Base-by-base conservation (phyloP, 2,113 vertebrate species). In the Pseudolaguvia tuberculata region DNA sequence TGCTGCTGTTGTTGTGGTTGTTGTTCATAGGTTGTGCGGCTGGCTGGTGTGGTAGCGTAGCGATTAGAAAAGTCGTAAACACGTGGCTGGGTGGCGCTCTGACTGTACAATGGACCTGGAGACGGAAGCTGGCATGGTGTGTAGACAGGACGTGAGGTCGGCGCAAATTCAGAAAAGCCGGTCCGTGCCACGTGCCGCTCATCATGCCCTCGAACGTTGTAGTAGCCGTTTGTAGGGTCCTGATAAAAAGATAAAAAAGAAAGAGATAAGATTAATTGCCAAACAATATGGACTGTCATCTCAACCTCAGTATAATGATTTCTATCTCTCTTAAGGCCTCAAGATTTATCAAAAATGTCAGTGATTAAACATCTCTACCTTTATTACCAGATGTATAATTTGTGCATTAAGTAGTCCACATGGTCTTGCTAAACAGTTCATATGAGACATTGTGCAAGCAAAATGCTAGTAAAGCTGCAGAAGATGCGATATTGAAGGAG, bases 171-270 rank as follows among this genome's bases (percentile, higher is more conserved):
- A 0, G 92, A 92, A 84, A 93, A 94, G 35, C 90, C 90, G 23
- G 88, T 90, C 72, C 88, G 81, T 48, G 88, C 84, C 51, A 90
- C 83, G 20, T 90, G 81, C 2, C 89, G 90, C 69, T 93, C 92
- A 20, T 94, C 92, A 5, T 95, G 91, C 69, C 92, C 93, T 17
- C 89, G 92, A 4, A 96, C 94, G 48, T 96, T 96, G 85, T 95
- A 96, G 88, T 95, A 96, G 57, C 94, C 94, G 0, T 96, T 94
- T 27, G 93, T 94, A 63, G 94, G 94, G 72, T 95, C 94, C 94
- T 96, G 59, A 5, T 9, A 61, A 20, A 39, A 62, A 2, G 21
- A 10, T 17, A 14, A 57, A 35, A 53, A 73, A 59, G 56, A 17
- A 2, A 51, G 25, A 29, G 8, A 61, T 5, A 15, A 31, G 0